Evolutionary conservation across 2,797 vertebrate genomes (phyloP), one percentile per base, ranked within the genome.

Genomic region (Pygocentrus nattereri): DNA sequence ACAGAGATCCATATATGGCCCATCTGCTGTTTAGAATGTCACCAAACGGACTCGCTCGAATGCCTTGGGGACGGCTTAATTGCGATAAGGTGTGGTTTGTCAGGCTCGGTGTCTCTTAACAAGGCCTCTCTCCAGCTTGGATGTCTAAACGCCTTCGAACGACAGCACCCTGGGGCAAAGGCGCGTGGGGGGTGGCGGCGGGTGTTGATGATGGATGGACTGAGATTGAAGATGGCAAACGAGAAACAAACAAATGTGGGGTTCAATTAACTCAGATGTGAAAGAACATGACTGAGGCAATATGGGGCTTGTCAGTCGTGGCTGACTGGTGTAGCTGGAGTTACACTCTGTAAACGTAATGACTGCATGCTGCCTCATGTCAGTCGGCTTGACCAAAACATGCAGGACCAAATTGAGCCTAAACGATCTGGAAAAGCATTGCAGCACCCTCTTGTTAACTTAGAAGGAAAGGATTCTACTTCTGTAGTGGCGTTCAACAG

Each of bases 221-320:
- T 27, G 54, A 65, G 74, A 84, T 77, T 65, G 69, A 65, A 77
- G 73, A 74, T 75, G 69, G 78, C 49, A 68, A 70, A 47, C 44
- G 76, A 79, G 30, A 80, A 77, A 78, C 77, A 80, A 84, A 81
- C 72, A 79, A 71, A 59, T 52, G 34, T 44, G 15, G 77, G 47
- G 16, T 83, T 86, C 78, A 82, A 82, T 86, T 84, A 84, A 74
- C 69, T 69, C 21, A 21, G 62, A 81, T 72, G 67, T 76, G 58
- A 75, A 76, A 80, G 74, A 74, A 61, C 62, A 64, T 71, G 70
- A 69, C 70, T 62, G 44, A 82, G 58, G 81, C 79, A 79, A 73
- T 76, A 82, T 41, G 67, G 54, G 72, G 50, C 47, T 79, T 56
- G 52, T 78, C 76, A 78, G 59, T 50, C 70, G 30, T 27, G 49